A percentile compares a stretch with the other conserved stretches of the same genome.
Conservation (phyloP, 2,888 invertebrate genomes). For the Drosophila bunnanda region DNA sequence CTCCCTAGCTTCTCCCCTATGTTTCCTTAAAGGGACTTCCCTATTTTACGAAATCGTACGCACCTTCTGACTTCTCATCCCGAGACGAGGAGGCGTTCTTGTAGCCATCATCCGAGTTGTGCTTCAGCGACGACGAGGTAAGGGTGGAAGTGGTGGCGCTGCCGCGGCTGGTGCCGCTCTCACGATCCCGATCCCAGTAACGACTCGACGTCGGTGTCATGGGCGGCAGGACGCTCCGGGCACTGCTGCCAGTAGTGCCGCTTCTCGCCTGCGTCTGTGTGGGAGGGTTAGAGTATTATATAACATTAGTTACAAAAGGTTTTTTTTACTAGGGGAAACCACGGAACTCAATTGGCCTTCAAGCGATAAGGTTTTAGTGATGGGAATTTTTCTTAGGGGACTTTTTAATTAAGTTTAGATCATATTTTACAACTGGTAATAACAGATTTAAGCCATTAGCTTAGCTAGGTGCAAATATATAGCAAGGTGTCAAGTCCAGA, state of each 20-base stretch:
- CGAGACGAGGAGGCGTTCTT: constrained; percentile 59
- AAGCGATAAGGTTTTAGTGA: constrained; percentile 4
- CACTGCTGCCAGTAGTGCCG: constrained; percentile 50
- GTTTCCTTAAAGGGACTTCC: not conserved
- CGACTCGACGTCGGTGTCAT: constrained; percentile 83
- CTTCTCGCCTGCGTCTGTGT: constrained; percentile 70
- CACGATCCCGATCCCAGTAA: constrained; percentile 83
- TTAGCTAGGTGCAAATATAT: not conserved
- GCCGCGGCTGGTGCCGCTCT: constrained; percentile 53
- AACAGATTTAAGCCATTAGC: not conserved
- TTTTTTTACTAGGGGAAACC: not conserved
- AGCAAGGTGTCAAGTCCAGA: not conserved
- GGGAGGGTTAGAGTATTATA: not conserved
- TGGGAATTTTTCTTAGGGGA: not conserved
- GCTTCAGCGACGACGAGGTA: constrained; percentile 67
- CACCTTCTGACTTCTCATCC: constrained; percentile 83
- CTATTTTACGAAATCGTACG: not conserved
- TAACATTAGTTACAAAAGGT: not conserved
- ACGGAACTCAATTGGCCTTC: not conserved
- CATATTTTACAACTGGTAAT: not conserved
- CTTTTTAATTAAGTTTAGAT: not conserved
- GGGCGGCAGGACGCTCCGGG: constrained; percentile 82
- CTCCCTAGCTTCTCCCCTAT: not conserved
- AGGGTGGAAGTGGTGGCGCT: constrained; percentile 69
- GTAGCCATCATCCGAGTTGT: constrained; percentile 69